phyloP scores from a whole-genome alignment of 2,888 invertebrate genomes.

The Ophion ventricosus region DNA sequence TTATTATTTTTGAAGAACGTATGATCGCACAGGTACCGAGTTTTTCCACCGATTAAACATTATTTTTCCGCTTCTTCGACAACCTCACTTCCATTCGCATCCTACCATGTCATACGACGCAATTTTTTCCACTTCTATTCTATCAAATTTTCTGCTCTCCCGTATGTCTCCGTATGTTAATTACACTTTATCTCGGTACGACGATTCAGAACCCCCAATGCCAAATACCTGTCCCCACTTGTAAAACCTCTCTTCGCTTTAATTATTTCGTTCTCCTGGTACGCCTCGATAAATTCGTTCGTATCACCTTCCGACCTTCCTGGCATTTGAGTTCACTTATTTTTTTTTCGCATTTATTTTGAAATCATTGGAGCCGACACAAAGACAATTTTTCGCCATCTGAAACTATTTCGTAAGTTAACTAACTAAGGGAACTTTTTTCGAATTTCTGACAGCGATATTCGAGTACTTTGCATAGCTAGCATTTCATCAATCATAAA shows the following conservation, averaged over 20 bases:
- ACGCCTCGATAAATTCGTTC: slow-evolving; percentile 64
- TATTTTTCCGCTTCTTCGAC: slow-evolving; percentile 72
- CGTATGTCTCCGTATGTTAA: slow-evolving; percentile 70
- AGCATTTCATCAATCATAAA: no score
- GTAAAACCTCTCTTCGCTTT: slow-evolving; percentile 45
- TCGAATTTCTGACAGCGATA: no score
- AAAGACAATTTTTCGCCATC: background rate
- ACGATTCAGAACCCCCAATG: slow-evolving; percentile 42
- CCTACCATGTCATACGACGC: slow-evolving; percentile 27
- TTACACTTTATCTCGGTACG: slow-evolving; percentile 72
- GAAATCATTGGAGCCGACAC: background rate
- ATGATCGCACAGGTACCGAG: slow-evolving; percentile 75
- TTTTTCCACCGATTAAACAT: slow-evolving; percentile 82
- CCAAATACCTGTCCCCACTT: slow-evolving; percentile 18
- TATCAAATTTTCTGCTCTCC: slow-evolving; percentile 58
- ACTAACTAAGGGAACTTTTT: no score
- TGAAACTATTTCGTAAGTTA: background rate
- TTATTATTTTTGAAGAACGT: slow-evolving; percentile 65
- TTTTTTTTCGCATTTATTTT: slow-evolving; percentile 14
- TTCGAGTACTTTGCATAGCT: no score
- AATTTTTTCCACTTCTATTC: slow-evolving; percentile 25
- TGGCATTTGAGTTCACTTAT: slow-evolving; percentile 22
- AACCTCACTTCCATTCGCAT: slow-evolving; percentile 47
- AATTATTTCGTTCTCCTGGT: slow-evolving; percentile 55
- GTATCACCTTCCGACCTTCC: background rate